phyloP scores from a whole-genome alignment of 2,113 vertebrate genomes.

The Gnathonemus longibarbis region DNA sequence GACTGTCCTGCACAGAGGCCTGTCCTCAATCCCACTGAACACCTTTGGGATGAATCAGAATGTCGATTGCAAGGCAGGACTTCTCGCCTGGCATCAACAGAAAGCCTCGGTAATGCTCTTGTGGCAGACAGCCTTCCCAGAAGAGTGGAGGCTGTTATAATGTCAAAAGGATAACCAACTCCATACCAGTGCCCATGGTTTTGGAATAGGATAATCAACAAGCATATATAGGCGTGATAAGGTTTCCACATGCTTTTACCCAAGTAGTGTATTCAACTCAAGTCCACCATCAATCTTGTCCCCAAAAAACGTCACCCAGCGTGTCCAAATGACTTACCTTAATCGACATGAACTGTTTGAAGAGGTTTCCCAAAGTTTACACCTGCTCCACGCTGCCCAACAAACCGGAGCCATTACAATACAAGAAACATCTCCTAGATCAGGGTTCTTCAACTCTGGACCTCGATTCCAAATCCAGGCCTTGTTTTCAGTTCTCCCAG shows the following conservation, averaged over 20 bases:
- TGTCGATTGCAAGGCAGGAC: background rate
- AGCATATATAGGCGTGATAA: background rate
- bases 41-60: background rate
- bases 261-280: background rate
- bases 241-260: background rate
- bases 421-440: no score
- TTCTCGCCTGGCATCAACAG: background rate
- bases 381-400: background rate
- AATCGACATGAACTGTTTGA: background rate
- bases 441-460: no score
- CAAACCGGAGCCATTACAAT: background rate
- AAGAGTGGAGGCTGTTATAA: background rate
- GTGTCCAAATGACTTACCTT: background rate
- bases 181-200: background rate
- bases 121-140: background rate
- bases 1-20: background rate
- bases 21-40: background rate
- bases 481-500: no score
- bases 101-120: background rate
- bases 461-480: no score
- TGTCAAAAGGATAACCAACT: background rate
- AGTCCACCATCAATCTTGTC: background rate
- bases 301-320: background rate
- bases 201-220: background rate
- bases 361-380: background rate